Conservation (phyloP, 1,140 invertebrate genomes). For the Oscheius sp. region DNA sequence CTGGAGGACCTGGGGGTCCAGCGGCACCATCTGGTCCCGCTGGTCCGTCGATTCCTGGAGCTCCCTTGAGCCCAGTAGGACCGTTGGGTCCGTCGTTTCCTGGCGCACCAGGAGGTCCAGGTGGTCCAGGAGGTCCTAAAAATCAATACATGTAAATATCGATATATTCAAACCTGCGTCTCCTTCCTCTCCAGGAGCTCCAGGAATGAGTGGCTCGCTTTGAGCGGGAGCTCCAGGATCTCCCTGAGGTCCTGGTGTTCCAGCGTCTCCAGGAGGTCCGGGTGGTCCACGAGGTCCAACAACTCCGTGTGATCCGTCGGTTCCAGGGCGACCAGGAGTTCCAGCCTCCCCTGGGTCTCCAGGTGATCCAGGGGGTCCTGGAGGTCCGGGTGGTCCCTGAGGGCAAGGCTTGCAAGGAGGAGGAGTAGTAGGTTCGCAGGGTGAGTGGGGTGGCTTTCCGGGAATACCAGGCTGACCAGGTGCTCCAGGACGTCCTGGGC, state of each 20-base stretch:
- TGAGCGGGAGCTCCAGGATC: constrained; percentile 50
- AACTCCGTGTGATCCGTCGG: constrained; percentile 35
- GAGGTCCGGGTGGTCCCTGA: constrained; percentile 44
- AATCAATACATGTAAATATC: neutral
- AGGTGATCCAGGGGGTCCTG: constrained; percentile 41
- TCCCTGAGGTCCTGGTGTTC: constrained; percentile 36
- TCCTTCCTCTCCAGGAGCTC: constrained; percentile 58
- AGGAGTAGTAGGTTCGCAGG: constrained; percentile 43
- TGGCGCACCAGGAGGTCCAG: neutral
- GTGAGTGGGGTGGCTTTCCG: constrained; percentile 40
- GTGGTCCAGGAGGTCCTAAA: neutral
- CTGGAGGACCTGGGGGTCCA: constrained; percentile 32
- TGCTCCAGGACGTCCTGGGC: constrained; percentile 40
- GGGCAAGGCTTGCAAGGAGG: constrained; percentile 45
- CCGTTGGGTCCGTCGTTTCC: neutral
- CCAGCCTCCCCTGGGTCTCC: constrained; percentile 41
- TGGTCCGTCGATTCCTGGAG: constrained; percentile 53
- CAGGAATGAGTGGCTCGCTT: constrained; percentile 53
- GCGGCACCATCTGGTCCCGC: constrained; percentile 43
- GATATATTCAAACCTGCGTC: constrained; percentile 27
- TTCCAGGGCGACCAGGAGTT: constrained; percentile 40
- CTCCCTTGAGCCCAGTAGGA: constrained; percentile 37
- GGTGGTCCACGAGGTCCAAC: constrained; percentile 40
- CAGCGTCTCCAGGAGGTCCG: constrained; percentile 40
- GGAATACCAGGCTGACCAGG: constrained; percentile 42